Conservation (phyloP, 2,888 invertebrate species). For the Chrysomela aeneicollis region DNA sequence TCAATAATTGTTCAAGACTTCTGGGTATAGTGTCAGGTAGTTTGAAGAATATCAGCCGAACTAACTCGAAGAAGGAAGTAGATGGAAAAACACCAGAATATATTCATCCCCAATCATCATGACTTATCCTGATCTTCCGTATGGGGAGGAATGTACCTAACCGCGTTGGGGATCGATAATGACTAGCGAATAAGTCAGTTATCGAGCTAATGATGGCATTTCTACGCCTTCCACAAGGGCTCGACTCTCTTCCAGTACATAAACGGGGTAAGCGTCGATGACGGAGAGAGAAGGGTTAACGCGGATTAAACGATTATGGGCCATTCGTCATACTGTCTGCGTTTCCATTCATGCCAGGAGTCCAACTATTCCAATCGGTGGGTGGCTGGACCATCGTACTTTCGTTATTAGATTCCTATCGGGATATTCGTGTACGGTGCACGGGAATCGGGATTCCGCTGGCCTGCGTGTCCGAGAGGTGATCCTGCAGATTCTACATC, state of each 20-base stretch:
- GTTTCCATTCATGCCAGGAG: conserved; percentile 32
- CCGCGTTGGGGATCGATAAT: conserved; percentile 9
- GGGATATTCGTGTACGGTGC: too few relatives aligned
- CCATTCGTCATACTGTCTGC: conserved; percentile 61
- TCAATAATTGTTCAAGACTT: too few relatives aligned
- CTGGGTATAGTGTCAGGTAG: too few relatives aligned
- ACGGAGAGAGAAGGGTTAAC: conserved; percentile 62
- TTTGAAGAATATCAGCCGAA: too few relatives aligned
- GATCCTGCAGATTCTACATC: too few relatives aligned
- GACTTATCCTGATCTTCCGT: too few relatives aligned
- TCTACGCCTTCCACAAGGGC: conserved; percentile 40
- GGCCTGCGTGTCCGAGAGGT: too few relatives aligned
- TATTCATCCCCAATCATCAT: too few relatives aligned
- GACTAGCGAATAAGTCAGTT: conserved; percentile 10
- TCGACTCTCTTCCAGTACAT: conserved; percentile 42
- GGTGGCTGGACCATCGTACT: conserved; percentile 15
- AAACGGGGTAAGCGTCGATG: conserved; percentile 52
- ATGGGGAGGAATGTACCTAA: neutral
- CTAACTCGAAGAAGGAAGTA: too few relatives aligned
- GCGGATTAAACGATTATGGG: conserved; percentile 62
- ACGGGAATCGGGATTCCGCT: neutral
- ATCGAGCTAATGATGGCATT: conserved; percentile 17
- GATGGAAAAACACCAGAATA: too few relatives aligned
- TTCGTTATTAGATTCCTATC: conserved; percentile 20
- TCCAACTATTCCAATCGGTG: conserved; percentile 34